Conservation (phyloP, 1,140 invertebrate genomes). For the Lepidurus apus region DNA sequence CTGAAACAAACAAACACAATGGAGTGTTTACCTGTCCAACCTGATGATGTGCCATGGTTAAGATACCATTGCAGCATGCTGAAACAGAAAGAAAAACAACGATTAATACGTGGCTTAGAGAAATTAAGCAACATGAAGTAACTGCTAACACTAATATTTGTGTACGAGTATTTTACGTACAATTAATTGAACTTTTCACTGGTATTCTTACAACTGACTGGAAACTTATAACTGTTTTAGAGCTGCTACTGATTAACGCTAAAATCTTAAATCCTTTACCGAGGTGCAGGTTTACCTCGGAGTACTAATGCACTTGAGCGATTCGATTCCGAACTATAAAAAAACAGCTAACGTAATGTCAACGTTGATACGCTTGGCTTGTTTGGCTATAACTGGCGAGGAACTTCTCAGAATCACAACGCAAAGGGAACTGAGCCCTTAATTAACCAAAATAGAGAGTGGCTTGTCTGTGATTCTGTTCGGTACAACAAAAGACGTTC, state of each 20-base stretch:
- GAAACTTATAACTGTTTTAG: not conserved
- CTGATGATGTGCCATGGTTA: conserved; percentile 19
- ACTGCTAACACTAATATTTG: not conserved
- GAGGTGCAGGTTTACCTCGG: not conserved
- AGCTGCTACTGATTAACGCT: not conserved
- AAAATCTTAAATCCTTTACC: not conserved
- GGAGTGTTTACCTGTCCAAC: conserved; percentile 2
- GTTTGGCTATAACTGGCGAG: not conserved
- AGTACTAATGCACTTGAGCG: conserved; percentile 3
- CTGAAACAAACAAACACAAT: not conserved
- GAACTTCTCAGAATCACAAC: not conserved
- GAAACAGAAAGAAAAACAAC: not conserved
- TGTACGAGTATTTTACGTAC: not conserved
- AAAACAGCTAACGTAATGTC: not conserved
- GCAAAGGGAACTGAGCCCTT: not conserved
- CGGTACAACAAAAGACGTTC: not conserved
- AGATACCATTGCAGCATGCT: conserved; percentile 17
- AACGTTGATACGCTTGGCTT: not conserved
- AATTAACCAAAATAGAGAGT: not conserved
- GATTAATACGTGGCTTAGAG: not conserved
- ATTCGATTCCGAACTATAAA: not conserved
- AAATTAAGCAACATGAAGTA: not conserved
- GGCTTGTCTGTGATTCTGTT: not conserved
- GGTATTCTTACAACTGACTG: not conserved
- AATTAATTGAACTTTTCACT: not conserved